Evolutionary conservation across 2,797 vertebrate species (phyloP).

Genomic region (Sciurus vulgaris): DNA sequence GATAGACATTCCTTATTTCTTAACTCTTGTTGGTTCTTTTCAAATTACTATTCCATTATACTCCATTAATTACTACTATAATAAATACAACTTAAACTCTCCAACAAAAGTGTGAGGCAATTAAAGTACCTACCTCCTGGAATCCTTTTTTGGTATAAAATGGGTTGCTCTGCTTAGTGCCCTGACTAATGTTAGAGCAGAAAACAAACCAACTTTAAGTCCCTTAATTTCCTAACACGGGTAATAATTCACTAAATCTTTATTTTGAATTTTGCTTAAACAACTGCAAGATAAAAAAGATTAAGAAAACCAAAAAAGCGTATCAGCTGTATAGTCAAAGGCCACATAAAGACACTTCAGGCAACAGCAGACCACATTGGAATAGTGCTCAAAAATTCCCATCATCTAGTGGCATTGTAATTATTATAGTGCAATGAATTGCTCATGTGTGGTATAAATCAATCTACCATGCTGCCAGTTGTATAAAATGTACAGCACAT

Average conservation of each 20-base stretch:
- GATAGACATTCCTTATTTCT: background rate
- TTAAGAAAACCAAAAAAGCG: background rate
- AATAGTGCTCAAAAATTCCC: background rate
- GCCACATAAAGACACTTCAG: background rate
- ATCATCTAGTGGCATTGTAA: background rate
- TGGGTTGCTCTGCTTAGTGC: too few species aligned
- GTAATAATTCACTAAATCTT: background rate
- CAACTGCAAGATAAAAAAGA: background rate
- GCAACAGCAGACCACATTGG: background rate
- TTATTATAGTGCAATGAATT: background rate
- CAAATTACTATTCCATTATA: background rate
- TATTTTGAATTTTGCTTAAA: slow-evolving; percentile 3
- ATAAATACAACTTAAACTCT: slow-evolving; percentile 35
- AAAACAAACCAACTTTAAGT: background rate
- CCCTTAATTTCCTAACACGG: background rate
- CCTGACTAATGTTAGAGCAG: background rate
- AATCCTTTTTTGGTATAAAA: background rate
- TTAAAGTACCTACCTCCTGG: background rate
- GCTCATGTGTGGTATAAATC: background rate
- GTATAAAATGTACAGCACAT: background rate
- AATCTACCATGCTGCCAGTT: background rate
- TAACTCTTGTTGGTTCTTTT: slow-evolving; percentile 12
- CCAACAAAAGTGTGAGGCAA: background rate
- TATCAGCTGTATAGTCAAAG: background rate
- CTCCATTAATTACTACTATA: background rate